phyloP scores from a whole-genome alignment of 2,797 vertebrate genomes.

The Microhierax caerulescens region DNA sequence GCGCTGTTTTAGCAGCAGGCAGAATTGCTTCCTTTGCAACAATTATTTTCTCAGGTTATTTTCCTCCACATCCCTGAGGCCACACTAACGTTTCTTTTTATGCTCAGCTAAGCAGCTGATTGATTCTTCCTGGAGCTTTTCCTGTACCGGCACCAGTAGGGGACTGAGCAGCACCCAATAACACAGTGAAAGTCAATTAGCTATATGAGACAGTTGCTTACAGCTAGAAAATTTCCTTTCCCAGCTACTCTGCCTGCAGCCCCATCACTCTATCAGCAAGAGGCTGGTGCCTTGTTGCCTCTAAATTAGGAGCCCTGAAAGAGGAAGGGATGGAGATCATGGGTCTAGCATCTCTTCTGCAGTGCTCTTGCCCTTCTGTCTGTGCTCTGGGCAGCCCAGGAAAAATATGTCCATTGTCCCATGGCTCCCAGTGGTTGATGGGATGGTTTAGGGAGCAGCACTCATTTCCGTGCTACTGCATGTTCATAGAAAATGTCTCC shows the following conservation, averaged over 20 bases:
- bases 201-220: not conserved
- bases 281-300: not conserved
- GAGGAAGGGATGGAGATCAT: not conserved
- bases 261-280: not conserved
- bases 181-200: not conserved
- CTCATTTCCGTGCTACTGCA: not conserved
- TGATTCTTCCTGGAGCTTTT: constrained; percentile 19
- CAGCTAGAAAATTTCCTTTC: not conserved
- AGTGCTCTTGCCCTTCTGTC: not conserved
- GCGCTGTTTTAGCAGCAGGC: not conserved
- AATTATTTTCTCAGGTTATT: constrained; percentile 36
- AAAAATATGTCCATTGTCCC: not conserved
- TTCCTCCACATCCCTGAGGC: not conserved
- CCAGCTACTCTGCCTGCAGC: not conserved
- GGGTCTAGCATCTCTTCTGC: not conserved
- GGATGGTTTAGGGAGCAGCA: not conserved
- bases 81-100: not conserved
- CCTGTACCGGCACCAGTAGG: not conserved
- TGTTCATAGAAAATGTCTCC: not conserved
- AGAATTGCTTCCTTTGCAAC: constrained; percentile 4
- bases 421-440: not conserved
- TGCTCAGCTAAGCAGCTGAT: constrained; percentile 32
- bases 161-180: not conserved
- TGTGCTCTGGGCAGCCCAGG: not conserved
- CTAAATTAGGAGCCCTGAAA: not conserved